Evolutionary conservation across 1,140 invertebrate species (phyloP).

Genomic region (Lycorma delicatula): DNA sequence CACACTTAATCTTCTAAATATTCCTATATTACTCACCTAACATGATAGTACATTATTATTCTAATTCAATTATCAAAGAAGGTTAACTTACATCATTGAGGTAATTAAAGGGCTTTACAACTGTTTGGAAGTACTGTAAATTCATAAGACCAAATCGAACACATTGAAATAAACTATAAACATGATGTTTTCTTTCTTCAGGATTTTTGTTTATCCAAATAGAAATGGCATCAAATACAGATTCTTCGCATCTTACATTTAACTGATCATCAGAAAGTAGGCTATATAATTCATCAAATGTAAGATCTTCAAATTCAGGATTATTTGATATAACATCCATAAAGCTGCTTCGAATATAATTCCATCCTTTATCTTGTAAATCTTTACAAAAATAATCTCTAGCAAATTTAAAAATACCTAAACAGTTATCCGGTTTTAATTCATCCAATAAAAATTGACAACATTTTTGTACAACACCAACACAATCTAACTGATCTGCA

Average conservation of each 20-base stretch:
- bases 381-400: slow-evolving; percentile 54
- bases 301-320: slow-evolving; percentile 44
- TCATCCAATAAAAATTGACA: slow-evolving; percentile 45
- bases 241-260: slow-evolving; percentile 59
- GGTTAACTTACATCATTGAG: slow-evolving; percentile 44
- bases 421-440: slow-evolving; percentile 50
- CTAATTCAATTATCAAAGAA: neutral
- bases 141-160: slow-evolving; percentile 57
- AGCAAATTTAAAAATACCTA: slow-evolving; percentile 61
- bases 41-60: neutral
- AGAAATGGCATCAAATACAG: slow-evolving; percentile 56
- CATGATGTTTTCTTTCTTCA: slow-evolving; percentile 41
- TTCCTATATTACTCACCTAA: too few relatives aligned
- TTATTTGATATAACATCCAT: slow-evolving; percentile 40
- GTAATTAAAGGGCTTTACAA: slow-evolving; percentile 43
- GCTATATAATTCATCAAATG: slow-evolving; percentile 44
- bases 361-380: slow-evolving; percentile 32
- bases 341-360: slow-evolving; percentile 37
- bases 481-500: slow-evolving; percentile 54
- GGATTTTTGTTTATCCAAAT: slow-evolving; percentile 49
- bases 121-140: slow-evolving; percentile 51
- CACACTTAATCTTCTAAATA: neutral
- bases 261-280: slow-evolving; percentile 54
- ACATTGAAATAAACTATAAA: slow-evolving; percentile 50
- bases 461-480: slow-evolving; percentile 53